Percentiles rank a stretch among this genome's conserved stretches.
These are phyloP conservation scores for Nymphalis urticae DNA, from an alignment of 2,888 invertebrate genomes.

Conservation along the genomic window DNA sequence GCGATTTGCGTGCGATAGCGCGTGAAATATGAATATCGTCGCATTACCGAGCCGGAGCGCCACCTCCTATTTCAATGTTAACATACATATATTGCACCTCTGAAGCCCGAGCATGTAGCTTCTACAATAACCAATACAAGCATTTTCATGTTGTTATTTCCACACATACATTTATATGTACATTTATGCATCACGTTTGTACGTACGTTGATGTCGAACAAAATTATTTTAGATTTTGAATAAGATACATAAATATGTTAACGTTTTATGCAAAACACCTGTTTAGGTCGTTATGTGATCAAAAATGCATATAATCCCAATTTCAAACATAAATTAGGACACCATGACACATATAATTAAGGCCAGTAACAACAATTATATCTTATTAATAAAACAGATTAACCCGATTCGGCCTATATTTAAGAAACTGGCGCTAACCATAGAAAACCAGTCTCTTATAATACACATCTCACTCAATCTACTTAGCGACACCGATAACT, in stretches of 20 bases:
- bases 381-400: slow-evolving; percentile 45
- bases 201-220: no score
- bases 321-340: not conserved
- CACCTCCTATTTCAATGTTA: slow-evolving; percentile 33
- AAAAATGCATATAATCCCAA: not conserved
- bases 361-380: slow-evolving; percentile 36
- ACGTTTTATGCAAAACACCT: no score
- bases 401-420: slow-evolving; percentile 43
- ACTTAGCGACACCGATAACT: slow-evolving; percentile 76
- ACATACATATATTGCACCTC: slow-evolving; percentile 36
- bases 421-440: slow-evolving; percentile 57
- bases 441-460: slow-evolving; percentile 57
- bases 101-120: slow-evolving; percentile 26
- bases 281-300: no score
- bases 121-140: slow-evolving; percentile 11
- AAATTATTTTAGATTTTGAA: no score
- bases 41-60: slow-evolving; percentile 55
- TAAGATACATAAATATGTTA: no score
- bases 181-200: no score
- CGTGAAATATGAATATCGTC: slow-evolving; percentile 72
- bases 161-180: no score
- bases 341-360: slow-evolving; percentile 27
- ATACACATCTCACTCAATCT: slow-evolving; percentile 74
- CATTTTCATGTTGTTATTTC: not conserved
- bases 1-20: slow-evolving; percentile 66